These are phyloP conservation scores for Synanthedon myopaeformis DNA, from an alignment of 2,888 invertebrate genomes.

Conservation along the genomic window DNA sequence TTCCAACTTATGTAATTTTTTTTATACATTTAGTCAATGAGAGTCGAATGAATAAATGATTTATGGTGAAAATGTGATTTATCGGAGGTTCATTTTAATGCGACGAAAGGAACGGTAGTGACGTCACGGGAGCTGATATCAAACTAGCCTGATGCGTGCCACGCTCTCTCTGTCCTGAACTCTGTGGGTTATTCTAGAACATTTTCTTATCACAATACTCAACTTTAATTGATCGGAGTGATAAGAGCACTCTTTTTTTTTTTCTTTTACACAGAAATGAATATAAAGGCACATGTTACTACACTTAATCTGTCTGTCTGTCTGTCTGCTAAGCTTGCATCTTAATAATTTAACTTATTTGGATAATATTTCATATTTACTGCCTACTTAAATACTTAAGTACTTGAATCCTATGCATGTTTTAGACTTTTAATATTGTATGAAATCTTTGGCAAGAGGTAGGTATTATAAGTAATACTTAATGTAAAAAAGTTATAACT, in stretches of 20 bases:
- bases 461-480: no score
- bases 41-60: neutral
- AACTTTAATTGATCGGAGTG: neutral
- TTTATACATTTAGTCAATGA: no score
- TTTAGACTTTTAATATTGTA: no score
- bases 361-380: no score
- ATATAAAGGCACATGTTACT: no score
- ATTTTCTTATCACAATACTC: neutral
- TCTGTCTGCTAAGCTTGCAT: no score
- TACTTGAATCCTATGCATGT: no score
- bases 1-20: constrained; percentile 7
- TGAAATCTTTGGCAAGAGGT: no score
- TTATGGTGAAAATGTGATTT: constrained; percentile 9
- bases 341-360: no score
- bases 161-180: constrained; percentile 53
- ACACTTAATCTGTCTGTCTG: no score
- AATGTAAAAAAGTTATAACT: no score
- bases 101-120: constrained; percentile 40
- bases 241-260: constrained; percentile 8
- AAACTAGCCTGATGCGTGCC: constrained; percentile 66
- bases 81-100: constrained; percentile 27
- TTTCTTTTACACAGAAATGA: neutral
- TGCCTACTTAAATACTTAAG: no score
- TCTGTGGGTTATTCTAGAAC: constrained; percentile 47
- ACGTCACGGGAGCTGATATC: constrained; percentile 62